A percentile compares a stretch with the other conserved stretches of the same genome.
phyloP scores from a whole-genome alignment of 2,797 vertebrate species.

The Pogonophryne albipinna region DNA sequence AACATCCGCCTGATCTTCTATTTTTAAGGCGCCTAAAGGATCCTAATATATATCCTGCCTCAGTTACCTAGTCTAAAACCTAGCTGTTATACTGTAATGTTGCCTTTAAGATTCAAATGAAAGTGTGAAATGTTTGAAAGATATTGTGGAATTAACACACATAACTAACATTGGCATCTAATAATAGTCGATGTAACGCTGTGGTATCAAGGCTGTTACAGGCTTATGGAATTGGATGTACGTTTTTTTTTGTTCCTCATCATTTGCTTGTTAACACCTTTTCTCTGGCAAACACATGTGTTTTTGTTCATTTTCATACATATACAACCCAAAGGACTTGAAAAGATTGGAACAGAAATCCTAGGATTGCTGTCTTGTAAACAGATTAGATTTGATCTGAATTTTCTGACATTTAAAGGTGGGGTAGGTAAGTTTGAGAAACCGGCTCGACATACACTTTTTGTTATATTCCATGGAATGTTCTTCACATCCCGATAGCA shows the following conservation, averaged over 20 bases:
- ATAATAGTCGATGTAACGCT: neutral
- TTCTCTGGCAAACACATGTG: neutral
- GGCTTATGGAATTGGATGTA: neutral
- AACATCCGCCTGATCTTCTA: conserved; percentile 25
- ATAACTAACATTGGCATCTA: conserved; percentile 6
- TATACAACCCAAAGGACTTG: neutral
- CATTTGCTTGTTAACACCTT: neutral
- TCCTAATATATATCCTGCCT: neutral
- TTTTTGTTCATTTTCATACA: neutral
- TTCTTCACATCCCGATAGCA: no score
- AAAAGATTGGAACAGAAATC: neutral
- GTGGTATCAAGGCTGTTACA: neutral
- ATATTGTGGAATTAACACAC: neutral
- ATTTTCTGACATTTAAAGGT: neutral
- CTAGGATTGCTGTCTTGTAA: neutral
- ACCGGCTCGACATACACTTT: no score
- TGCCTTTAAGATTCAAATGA: neutral
- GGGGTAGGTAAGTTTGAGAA: no score
- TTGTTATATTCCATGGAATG: no score
- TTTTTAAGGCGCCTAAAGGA: neutral
- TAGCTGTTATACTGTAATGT: neutral
- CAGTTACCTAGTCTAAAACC: conserved; percentile 13
- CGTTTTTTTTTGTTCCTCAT: neutral
- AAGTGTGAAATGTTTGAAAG: neutral
- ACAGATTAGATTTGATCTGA: neutral